Evolutionary conservation across 2,113 vertebrate genomes (phyloP).

Genomic region (Diadophis punctatus): DNA sequence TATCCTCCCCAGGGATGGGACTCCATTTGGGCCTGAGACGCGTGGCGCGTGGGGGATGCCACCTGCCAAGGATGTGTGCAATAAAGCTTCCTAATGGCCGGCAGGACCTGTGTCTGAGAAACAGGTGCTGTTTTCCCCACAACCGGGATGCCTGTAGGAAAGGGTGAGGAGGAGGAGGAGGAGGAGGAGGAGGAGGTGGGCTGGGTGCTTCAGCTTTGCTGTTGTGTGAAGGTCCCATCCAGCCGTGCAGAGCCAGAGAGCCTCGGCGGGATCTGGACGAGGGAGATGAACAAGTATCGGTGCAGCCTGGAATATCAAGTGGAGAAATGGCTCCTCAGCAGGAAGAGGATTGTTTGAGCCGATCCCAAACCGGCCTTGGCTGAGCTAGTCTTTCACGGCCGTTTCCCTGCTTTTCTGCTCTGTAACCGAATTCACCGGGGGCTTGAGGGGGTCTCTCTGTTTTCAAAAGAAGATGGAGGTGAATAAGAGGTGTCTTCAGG

Average conservation of each 20-base stretch:
- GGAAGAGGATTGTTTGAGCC: background rate
- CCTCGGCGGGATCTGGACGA: fast-evolving
- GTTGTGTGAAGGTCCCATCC: background rate
- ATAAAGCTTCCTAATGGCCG: background rate
- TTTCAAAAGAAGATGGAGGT: background rate
- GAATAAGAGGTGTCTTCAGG: background rate
- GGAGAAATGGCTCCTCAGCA: background rate
- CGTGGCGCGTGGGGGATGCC: background rate
- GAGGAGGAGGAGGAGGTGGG: background rate
- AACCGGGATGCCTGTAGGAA: background rate
- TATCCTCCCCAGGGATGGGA: background rate
- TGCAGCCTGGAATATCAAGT: background rate
- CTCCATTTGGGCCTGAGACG: background rate
- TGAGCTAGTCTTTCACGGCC: background rate
- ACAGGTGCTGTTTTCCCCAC: background rate
- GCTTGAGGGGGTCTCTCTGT: background rate
- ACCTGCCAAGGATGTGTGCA: background rate
- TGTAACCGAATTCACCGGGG: background rate
- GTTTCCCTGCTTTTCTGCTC: background rate
- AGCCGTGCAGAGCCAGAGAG: background rate
- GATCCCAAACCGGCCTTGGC: background rate
- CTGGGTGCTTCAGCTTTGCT: background rate
- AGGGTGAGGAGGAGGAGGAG: background rate
- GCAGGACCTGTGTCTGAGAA: background rate
- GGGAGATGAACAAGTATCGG: background rate